Conservation (phyloP, 2,113 vertebrate species). For the Oenanthe melanoleuca region DNA sequence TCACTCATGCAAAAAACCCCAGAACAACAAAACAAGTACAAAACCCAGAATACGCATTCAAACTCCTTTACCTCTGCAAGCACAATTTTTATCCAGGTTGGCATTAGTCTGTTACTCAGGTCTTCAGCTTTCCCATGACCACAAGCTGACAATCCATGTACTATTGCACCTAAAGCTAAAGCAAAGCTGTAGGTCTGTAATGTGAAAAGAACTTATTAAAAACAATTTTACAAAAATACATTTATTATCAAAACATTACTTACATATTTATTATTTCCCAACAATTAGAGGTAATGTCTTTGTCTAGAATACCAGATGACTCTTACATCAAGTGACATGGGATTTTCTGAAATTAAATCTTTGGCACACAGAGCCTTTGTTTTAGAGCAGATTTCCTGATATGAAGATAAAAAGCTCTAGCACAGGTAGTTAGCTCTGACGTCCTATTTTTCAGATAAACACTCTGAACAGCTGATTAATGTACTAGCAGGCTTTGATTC, state of each 20-base stretch:
- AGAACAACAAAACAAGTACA: background rate
- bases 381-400: background rate
- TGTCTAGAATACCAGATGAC: background rate
- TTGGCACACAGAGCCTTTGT: background rate
- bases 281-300: background rate
- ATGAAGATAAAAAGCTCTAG: background rate
- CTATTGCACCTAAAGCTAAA: constrained; percentile 85
- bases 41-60: background rate
- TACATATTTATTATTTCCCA: background rate
- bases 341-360: background rate
- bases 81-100: constrained; percentile 88
- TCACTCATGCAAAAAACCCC: background rate
- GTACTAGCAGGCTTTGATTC: background rate
- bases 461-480: background rate
- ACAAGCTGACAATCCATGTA: constrained; percentile 86
- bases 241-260: background rate
- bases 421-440: background rate
- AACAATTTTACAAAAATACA: background rate
- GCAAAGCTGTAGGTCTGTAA: constrained; percentile 90
- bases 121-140: constrained; percentile 94
- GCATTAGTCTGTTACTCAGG: constrained; percentile 83
- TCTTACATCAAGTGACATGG: background rate
- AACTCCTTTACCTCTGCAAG: constrained; percentile 83
- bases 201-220: background rate
- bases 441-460: background rate